phyloP scores from a whole-genome alignment of 2,113 vertebrate species.

The Paraplagusia blochii region DNA sequence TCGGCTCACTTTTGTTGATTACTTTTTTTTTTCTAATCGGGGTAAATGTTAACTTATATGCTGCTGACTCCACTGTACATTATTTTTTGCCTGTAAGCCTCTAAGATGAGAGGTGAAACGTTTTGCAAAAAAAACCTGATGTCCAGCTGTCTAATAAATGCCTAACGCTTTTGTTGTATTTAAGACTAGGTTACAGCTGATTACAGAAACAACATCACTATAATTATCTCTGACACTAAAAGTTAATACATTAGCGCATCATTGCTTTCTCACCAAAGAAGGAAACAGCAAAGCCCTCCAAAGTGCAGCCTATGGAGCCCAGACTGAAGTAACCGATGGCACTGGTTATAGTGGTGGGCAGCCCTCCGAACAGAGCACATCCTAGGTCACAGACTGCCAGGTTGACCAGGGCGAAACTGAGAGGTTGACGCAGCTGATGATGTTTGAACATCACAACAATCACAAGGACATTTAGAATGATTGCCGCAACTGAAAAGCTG shows the following conservation, averaged over 20 bases:
- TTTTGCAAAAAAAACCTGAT: too few species aligned
- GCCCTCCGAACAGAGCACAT: slow-evolving; percentile 69
- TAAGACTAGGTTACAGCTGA: too few species aligned
- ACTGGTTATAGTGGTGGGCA: slow-evolving; percentile 70
- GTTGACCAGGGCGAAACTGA: slow-evolving; percentile 77
- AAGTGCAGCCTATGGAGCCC: slow-evolving; percentile 69
- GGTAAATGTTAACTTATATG: too few species aligned
- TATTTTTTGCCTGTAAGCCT: too few species aligned
- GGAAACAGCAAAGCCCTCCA: slow-evolving; percentile 74
- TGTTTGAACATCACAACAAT: slow-evolving; percentile 69
- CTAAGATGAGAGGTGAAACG: too few species aligned
- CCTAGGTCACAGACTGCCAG: slow-evolving; percentile 75
- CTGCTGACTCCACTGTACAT: too few species aligned
- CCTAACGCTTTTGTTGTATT: too few species aligned
- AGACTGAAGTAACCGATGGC: slow-evolving; percentile 76
- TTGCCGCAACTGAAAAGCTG: slow-evolving; percentile 58
- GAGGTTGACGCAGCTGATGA: slow-evolving; percentile 67
- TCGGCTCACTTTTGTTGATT: too few species aligned
- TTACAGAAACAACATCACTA: too few species aligned
- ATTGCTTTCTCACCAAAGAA: slow-evolving; percentile 69
- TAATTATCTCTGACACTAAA: too few species aligned
- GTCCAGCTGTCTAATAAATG: too few species aligned
- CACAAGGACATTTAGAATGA: slow-evolving; percentile 71
- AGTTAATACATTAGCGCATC: neutral
- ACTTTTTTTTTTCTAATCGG: too few species aligned